Evolutionary conservation across 2,888 invertebrate species (phyloP).

Genomic region (Molorchus minor): DNA sequence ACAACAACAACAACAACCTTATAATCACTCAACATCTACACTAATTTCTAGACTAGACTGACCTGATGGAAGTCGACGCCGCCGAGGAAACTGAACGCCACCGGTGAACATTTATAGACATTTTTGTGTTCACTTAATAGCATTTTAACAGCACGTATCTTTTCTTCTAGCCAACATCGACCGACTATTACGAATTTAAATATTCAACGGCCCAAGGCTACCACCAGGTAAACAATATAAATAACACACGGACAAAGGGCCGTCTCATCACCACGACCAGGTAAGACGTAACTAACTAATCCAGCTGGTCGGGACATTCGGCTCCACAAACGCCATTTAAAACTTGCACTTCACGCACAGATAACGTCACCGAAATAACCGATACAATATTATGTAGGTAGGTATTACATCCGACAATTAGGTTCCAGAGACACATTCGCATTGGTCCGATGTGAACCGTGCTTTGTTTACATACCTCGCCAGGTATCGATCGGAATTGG

Average conservation of each 20-base stretch:
- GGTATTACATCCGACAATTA: slow-evolving; percentile 27
- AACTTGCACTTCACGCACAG: slow-evolving; percentile 6
- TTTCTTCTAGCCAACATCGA: neutral
- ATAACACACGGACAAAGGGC: slow-evolving; percentile 24
- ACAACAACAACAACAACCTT: no score
- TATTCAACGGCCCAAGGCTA: slow-evolving; percentile 9
- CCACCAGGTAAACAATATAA: slow-evolving; percentile 33
- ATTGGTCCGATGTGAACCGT: slow-evolving; percentile 27
- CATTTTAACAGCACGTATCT: slow-evolving; percentile 14
- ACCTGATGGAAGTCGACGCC: slow-evolving; percentile 9
- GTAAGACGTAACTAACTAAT: slow-evolving; percentile 26
- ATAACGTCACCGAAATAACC: slow-evolving; percentile 25
- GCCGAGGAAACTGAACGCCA: slow-evolving; percentile 11
- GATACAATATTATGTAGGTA: no score
- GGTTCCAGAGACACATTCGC: slow-evolving; percentile 9
- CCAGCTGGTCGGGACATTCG: slow-evolving; percentile 27
- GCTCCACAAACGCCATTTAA: no score
- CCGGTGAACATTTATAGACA: slow-evolving; percentile 5
- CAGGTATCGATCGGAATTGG: slow-evolving; percentile 24
- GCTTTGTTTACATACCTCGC: slow-evolving; percentile 12
- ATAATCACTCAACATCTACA: no score
- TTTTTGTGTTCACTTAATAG: slow-evolving; percentile 21
- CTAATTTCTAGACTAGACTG: slow-evolving; percentile 1
- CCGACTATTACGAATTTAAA: slow-evolving; percentile 5
- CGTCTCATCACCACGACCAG: slow-evolving; percentile 21